Evolutionary conservation across 2,888 invertebrate species (phyloP), one percentile per base, ranked within the genome.

Genomic region (Epistrophella euchroma): DNA sequence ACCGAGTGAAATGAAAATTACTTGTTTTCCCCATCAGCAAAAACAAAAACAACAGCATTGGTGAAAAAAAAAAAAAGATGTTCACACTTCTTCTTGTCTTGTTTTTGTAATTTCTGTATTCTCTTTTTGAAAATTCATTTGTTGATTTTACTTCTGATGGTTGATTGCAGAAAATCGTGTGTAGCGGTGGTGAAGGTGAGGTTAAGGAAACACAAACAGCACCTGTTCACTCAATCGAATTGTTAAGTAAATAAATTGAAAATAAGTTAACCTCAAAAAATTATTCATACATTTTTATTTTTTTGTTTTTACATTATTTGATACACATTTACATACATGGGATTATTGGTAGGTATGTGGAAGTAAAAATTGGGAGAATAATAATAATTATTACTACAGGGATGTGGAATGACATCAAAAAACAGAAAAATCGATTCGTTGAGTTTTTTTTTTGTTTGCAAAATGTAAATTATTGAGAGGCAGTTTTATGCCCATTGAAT

Each of bases 171-270:
- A 17, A 58, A 55, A 71, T 9, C n/a, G 13, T 0, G 11, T 11
- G 13, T 4, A 10, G 19, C 3, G 3, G 13, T 17, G 6, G 22
- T 17, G 32, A 19, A 9, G 40, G 50, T 5, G 32, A 35, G 17
- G 74, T 52, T 32, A 68, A 52, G 25, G 52, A 37, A 68, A 66
- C 1, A 32, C 45, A 50, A 25, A 52, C 45, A 60, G 15, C 75
- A 75, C 70, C 68, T 74, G 80, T 64, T 62, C 52, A 62, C 58
- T 58, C 58, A 73, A 56, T 52, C 68, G 73, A 73, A 68, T 60
- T 60, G 70, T 40, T 19, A 32, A 28, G 60, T 71, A 71, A 77
- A 62, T 77, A 62, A 60, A 71, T 76, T 68, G 58, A 28, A 75
- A 68, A 58, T 68, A 25, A 76, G 15, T 60, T 70, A 60, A 68